A percentile compares a stretch with the other conserved stretches of the same genome.
These are phyloP conservation scores for Hippocampus kuda DNA, from an alignment of 2,797 vertebrate genomes.

Conservation along the genomic window DNA sequence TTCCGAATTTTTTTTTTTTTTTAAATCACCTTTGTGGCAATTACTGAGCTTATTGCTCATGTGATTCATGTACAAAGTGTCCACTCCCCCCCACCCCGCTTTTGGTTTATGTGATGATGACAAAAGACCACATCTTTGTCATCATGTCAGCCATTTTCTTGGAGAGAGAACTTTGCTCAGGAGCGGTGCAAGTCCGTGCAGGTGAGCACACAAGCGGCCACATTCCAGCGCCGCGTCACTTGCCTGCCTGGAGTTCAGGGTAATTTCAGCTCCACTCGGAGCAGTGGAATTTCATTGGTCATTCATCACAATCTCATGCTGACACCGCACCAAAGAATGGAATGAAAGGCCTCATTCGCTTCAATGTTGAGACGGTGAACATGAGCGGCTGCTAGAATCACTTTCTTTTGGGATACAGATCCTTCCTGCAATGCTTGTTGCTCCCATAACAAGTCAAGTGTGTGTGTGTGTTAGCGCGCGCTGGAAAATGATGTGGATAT, in stretches of 20 bases:
- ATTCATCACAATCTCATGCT: background rate
- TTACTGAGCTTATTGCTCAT: background rate
- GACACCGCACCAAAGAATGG: background rate
- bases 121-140: too few species aligned
- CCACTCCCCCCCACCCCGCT: background rate
- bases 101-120: too few species aligned
- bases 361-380: conserved; percentile 2
- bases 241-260: conserved; percentile 21
- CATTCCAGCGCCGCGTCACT: conserved; percentile 54
- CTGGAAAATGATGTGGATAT: background rate
- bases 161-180: conserved; percentile 22
- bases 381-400: conserved; percentile 1
- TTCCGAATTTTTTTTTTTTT: too few species aligned
- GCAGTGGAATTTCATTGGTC: background rate
- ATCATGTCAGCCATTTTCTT: conserved; percentile 1
- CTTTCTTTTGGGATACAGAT: conserved; percentile 30
- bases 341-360: background rate
- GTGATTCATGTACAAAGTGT: background rate
- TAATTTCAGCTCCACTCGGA: background rate
- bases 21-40: background rate
- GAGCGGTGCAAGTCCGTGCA: conserved; percentile 60
- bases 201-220: conserved; percentile 43
- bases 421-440: conserved; percentile 39
- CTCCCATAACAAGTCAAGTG: conserved; percentile 56
- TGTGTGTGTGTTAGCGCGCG: conserved; percentile 10